phyloP scores from a whole-genome alignment of 2,113 vertebrate genomes.

The Tenebrosternarchus preto region DNA sequence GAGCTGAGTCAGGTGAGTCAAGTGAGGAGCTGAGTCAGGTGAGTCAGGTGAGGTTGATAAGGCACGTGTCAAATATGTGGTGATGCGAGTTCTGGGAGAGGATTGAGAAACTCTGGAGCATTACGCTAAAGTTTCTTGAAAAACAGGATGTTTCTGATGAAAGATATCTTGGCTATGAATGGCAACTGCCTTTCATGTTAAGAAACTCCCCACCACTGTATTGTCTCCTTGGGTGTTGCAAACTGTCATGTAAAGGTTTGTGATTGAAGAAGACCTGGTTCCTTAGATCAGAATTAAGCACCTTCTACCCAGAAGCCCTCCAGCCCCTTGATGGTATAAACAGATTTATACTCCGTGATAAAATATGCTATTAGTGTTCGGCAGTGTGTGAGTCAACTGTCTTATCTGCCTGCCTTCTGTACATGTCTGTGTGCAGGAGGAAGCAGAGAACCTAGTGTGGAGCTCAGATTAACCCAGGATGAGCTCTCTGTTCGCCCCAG shows the following conservation, averaged over 20 bases:
- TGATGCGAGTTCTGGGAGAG: too few species aligned
- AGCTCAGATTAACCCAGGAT: neutral
- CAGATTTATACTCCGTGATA: neutral
- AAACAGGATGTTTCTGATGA: too few species aligned
- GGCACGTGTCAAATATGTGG: too few species aligned
- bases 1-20: too few species aligned
- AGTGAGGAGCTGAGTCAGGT: too few species aligned
- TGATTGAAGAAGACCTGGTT: neutral
- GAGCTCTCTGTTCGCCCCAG: neutral
- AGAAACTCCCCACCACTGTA: neutral
- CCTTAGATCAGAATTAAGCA: neutral
- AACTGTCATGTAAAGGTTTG: neutral
- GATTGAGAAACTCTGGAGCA: too few species aligned
- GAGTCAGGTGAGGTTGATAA: too few species aligned
- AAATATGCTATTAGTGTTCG: neutral
- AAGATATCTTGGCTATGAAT: neutral
- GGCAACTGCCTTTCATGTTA: neutral
- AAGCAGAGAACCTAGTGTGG: neutral
- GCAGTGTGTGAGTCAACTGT: neutral
- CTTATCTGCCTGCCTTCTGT: neutral
- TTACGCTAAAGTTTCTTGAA: too few species aligned
- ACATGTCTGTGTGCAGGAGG: neutral
- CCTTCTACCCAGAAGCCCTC: neutral
- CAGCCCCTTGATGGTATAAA: neutral
- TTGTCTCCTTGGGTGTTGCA: too few species aligned